Evolutionary conservation across 2,888 invertebrate species (phyloP).

Genomic region (Eupithecia insigniata): DNA sequence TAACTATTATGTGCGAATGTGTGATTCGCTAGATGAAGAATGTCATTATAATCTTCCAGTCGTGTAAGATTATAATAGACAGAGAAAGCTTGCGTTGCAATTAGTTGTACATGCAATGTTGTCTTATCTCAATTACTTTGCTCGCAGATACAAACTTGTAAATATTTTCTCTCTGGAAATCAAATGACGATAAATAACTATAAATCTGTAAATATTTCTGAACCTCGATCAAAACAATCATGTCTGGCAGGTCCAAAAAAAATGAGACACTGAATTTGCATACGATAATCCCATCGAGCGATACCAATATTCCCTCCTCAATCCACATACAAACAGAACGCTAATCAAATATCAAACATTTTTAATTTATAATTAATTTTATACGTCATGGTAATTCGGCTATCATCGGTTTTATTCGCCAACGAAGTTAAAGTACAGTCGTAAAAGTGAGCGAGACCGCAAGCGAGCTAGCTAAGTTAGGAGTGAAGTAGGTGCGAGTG

Average conservation of each 20-base stretch:
- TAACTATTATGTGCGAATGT: slow-evolving; percentile 12
- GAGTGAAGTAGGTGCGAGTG: slow-evolving; percentile 71
- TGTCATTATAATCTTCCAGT: slow-evolving; percentile 19
- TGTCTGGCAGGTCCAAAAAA: slow-evolving; percentile 7
- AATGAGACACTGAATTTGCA: slow-evolving; percentile 23
- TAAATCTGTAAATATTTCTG: background rate
- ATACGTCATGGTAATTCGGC: slow-evolving; percentile 66
- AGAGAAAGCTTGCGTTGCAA: slow-evolving; percentile 31
- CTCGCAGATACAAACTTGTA: slow-evolving; percentile 15
- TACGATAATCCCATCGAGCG: slow-evolving; percentile 26
- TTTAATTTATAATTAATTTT: slow-evolving; percentile 55
- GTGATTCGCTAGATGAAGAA: slow-evolving; percentile 15
- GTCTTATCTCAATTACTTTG: slow-evolving; percentile 27
- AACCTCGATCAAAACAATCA: background rate
- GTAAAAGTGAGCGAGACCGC: slow-evolving; percentile 74
- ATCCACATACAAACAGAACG: slow-evolving; percentile 62
- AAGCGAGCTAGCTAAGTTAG: slow-evolving; percentile 60
- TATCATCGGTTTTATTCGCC: slow-evolving; percentile 67
- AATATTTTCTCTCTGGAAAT: slow-evolving; percentile 14
- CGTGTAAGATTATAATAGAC: slow-evolving; percentile 20
- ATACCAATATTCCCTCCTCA: slow-evolving; percentile 46
- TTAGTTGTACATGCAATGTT: slow-evolving; percentile 28
- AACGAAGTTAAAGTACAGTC: slow-evolving; percentile 57
- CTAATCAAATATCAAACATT: slow-evolving; percentile 64
- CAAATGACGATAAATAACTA: background rate